phyloP scores from a whole-genome alignment of 2,888 invertebrate genomes.

The Caprella mutica region DNA sequence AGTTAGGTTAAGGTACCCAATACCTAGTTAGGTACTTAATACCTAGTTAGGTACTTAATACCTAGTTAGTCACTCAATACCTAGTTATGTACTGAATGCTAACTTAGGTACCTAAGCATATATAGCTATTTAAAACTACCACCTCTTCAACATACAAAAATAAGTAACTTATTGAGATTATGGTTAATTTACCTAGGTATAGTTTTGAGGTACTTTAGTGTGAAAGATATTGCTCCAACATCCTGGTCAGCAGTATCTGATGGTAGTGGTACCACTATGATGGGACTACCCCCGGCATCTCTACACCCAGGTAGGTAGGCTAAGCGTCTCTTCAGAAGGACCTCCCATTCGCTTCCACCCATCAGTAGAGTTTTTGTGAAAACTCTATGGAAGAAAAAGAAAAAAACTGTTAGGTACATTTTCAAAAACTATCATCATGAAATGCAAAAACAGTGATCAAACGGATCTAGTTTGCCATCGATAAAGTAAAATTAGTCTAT shows the following conservation, averaged over 20 bases:
- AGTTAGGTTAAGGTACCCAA: too few species aligned
- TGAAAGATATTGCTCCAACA: slow-evolving; percentile 32
- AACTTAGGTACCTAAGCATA: background rate
- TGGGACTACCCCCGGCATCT: slow-evolving; percentile 53
- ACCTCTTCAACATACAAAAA: background rate
- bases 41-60: too few species aligned
- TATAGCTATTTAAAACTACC: background rate
- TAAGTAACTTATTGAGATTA: background rate
- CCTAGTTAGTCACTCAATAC: too few species aligned
- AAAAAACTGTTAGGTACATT: too few species aligned
- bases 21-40: too few species aligned
- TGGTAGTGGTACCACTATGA: slow-evolving; percentile 52
- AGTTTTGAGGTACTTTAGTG: slow-evolving; percentile 46
- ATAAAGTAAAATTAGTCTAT: too few species aligned
- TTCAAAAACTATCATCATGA: too few species aligned
- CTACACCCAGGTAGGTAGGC: slow-evolving; percentile 55
- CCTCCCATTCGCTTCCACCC: slow-evolving; percentile 36
- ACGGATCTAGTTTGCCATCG: too few species aligned
- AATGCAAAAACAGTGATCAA: too few species aligned
- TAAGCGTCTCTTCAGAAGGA: slow-evolving; percentile 50
- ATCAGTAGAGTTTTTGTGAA: too few species aligned
- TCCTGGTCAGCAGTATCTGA: slow-evolving; percentile 44
- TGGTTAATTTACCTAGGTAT: slow-evolving; percentile 49
- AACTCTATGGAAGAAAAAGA: too few species aligned
- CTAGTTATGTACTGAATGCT: too few species aligned